phyloP scores from a whole-genome alignment of 2,113 vertebrate species.

The Crotalus viridis region DNA sequence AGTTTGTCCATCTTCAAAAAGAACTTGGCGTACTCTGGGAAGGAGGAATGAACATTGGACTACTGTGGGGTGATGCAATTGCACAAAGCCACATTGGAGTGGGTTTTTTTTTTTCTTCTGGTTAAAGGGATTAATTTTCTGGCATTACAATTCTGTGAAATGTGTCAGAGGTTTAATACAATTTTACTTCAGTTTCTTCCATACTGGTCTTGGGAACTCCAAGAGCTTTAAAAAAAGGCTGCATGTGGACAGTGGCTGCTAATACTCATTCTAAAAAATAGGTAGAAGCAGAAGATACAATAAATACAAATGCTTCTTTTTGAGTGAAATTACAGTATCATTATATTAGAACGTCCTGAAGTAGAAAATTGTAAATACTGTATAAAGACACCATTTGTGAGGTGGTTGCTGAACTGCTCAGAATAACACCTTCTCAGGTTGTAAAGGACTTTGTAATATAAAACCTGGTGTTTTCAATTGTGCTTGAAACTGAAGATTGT shows the following conservation, averaged over 20 bases:
- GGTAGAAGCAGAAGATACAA: not conserved
- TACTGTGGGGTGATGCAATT: not conserved
- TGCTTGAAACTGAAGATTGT: not conserved
- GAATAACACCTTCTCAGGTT: not conserved
- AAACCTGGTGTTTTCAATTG: not conserved
- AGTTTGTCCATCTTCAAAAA: not conserved
- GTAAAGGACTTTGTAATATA: not conserved
- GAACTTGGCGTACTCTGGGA: not conserved
- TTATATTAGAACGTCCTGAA: not conserved
- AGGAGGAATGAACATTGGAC: not conserved
- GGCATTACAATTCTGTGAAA: not conserved
- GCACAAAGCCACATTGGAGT: not conserved
- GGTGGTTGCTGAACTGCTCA: not conserved
- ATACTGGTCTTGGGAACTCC: not conserved
- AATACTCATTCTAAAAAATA: not conserved
- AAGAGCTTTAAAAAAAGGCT: not conserved
- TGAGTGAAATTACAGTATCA: not conserved
- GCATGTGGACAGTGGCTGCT: not conserved
- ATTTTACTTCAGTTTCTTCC: not conserved
- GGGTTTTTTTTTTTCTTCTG: no score
- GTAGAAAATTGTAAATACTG: not conserved
- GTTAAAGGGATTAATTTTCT: not conserved
- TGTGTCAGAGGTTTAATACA: not conserved
- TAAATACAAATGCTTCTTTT: not conserved
- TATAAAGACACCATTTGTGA: not conserved